These are phyloP conservation scores for Nephila pilipes DNA, from an alignment of 1,140 invertebrate species.

Conservation along the genomic window DNA sequence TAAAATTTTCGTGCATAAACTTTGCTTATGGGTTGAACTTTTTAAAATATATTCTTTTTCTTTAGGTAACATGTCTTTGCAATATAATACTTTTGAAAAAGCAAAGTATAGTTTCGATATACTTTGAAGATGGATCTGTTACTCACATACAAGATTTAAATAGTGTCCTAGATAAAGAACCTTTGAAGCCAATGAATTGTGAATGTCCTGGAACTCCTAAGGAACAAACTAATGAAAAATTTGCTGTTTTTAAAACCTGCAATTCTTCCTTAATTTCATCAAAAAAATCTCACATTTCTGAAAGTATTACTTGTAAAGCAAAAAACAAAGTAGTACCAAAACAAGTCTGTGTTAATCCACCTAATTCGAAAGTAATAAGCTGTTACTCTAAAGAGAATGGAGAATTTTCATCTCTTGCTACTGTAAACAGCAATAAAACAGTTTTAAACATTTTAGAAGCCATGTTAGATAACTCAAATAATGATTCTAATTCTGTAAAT, in stretches of 20 bases:
- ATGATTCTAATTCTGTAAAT: neutral
- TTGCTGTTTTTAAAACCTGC: neutral
- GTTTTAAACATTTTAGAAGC: neutral
- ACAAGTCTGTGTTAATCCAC: neutral
- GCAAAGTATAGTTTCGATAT: conserved; percentile 38
- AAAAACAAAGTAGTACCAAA: neutral
- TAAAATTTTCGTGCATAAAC: neutral
- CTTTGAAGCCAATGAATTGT: conserved; percentile 44
- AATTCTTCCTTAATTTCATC: neutral
- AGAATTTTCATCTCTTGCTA: too few relatives aligned
- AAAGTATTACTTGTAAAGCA: neutral
- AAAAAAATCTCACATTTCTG: neutral
- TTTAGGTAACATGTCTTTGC: conserved; percentile 61
- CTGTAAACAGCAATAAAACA: neutral
- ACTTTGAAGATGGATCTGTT: conserved; percentile 43
- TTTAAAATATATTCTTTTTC: neutral
- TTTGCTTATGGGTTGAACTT: neutral
- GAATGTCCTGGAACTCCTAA: conserved; percentile 18
- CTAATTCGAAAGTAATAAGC: neutral
- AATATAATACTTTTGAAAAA: conserved; percentile 59
- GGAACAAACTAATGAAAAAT: neutral
- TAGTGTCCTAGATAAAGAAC: neutral
- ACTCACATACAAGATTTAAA: conserved; percentile 30
- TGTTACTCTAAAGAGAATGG: neutral
- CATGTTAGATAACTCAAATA: neutral